Evolutionary conservation across 2,113 vertebrate species (phyloP).

Genomic region (Atrichornis clamosus): DNA sequence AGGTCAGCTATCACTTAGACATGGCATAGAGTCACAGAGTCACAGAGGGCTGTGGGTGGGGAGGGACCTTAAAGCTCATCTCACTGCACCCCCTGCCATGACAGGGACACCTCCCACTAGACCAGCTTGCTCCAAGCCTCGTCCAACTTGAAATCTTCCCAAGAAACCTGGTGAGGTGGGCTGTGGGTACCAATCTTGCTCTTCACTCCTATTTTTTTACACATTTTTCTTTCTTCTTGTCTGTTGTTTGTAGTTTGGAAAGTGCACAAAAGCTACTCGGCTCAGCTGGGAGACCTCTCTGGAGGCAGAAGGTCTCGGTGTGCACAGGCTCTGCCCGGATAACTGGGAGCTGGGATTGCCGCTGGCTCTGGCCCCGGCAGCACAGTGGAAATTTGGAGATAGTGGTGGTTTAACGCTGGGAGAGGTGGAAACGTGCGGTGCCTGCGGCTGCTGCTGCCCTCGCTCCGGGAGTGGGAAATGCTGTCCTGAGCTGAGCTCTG

Average conservation of each 20-base stretch:
- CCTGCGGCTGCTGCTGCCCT: fast-evolving
- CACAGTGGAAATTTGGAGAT: fast-evolving
- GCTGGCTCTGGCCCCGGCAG: fast-evolving
- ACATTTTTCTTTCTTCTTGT: neutral
- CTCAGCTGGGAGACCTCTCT: neutral
- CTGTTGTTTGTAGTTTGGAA: neutral
- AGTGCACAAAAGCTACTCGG: fast-evolving
- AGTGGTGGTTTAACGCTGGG: fast-evolving
- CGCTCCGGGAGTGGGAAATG: fast-evolving
- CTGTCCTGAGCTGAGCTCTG: neutral
- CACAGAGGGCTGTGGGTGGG: neutral
- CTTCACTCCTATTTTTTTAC: neutral
- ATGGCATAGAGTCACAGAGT: neutral
- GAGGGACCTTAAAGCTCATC: neutral
- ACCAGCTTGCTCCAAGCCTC: neutral
- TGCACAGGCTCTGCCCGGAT: fast-evolving
- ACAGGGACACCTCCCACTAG: neutral
- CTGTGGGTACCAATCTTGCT: neutral
- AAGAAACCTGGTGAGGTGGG: neutral
- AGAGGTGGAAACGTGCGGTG: neutral
- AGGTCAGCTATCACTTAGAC: neutral
- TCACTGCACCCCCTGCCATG: neutral
- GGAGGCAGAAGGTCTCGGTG: neutral
- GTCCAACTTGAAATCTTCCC: neutral
- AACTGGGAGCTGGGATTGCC: fast-evolving